A percentile compares a stretch with the other conserved stretches of the same genome.
phyloP scores from a whole-genome alignment of 2,113 vertebrate species.

The Ophiodon elongatus region DNA sequence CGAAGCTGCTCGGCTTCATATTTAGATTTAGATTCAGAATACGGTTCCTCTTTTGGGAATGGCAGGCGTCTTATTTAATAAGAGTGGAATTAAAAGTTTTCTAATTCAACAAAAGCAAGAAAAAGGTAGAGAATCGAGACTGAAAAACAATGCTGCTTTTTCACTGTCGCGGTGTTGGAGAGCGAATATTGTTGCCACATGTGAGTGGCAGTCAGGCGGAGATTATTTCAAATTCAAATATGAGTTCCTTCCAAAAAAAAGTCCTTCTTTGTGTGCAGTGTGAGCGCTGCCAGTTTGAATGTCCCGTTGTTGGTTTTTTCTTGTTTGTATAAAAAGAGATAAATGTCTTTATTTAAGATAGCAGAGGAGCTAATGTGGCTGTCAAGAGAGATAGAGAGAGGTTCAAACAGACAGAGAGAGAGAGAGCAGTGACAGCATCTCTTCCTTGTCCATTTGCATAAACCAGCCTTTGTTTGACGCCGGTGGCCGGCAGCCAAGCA shows the following conservation, averaged over 20 bases:
- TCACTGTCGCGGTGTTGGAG: constrained; percentile 14
- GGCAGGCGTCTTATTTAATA: constrained; percentile 20
- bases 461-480: constrained; percentile 87
- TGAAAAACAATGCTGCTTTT: neutral
- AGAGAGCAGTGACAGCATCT: constrained; percentile 73
- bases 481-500: constrained; percentile 83
- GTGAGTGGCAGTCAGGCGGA: constrained; percentile 51
- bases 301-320: constrained; percentile 22
- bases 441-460: constrained; percentile 85
- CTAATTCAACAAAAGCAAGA: constrained; percentile 27
- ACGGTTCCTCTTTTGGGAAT: neutral
- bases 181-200: constrained; percentile 35
- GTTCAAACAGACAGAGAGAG: constrained; percentile 56
- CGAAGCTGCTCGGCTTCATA: neutral
- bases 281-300: constrained; percentile 45
- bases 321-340: constrained; percentile 60
- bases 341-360: constrained; percentile 74
- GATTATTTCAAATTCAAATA: constrained; percentile 64
- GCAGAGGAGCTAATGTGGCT: constrained; percentile 71
- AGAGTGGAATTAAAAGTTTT: constrained; percentile 31
- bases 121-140: neutral
- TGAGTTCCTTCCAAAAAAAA: constrained; percentile 40
- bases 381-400: constrained; percentile 69
- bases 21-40: neutral
- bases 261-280: constrained; percentile 34